These are phyloP conservation scores for Lycocerus yunnanus DNA, from an alignment of 2,888 invertebrate species.

Conservation along the genomic window DNA sequence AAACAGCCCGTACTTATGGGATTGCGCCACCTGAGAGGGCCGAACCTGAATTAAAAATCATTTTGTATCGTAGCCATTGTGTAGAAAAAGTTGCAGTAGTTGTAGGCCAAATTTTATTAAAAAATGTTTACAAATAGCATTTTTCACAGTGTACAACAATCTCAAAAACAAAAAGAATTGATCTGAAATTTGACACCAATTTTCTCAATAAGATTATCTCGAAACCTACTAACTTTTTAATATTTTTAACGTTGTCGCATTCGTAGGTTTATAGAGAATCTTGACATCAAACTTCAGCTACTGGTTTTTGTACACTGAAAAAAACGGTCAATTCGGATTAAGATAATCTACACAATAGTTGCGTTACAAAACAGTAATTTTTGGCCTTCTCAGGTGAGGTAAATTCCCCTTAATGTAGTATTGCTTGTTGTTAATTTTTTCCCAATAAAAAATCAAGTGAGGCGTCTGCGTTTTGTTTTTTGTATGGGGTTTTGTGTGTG, in stretches of 20 bases:
- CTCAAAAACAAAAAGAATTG: neutral
- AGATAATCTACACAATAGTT: neutral
- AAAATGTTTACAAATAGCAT: neutral
- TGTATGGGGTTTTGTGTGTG: slow-evolving; percentile 29
- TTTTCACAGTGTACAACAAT: neutral
- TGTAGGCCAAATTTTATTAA: neutral
- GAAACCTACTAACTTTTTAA: no score
- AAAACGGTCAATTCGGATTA: neutral
- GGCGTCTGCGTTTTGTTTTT: slow-evolving; percentile 9
- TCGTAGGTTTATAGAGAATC: no score
- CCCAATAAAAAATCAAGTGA: neutral
- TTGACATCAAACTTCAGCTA: no score
- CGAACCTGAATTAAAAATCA: neutral
- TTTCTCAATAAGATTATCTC: no score
- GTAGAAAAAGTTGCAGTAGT: neutral
- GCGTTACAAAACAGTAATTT: neutral
- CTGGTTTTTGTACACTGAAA: no score
- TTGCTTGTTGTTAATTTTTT: neutral
- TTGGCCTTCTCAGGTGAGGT: neutral
- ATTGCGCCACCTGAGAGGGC: neutral
- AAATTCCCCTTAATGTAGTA: neutral
- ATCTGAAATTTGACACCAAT: no score
- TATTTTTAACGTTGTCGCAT: no score
- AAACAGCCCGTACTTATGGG: no score
- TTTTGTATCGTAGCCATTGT: neutral